Evolutionary conservation across 2,113 vertebrate species (phyloP).

Genomic region (Brienomyrus longianalis): DNA sequence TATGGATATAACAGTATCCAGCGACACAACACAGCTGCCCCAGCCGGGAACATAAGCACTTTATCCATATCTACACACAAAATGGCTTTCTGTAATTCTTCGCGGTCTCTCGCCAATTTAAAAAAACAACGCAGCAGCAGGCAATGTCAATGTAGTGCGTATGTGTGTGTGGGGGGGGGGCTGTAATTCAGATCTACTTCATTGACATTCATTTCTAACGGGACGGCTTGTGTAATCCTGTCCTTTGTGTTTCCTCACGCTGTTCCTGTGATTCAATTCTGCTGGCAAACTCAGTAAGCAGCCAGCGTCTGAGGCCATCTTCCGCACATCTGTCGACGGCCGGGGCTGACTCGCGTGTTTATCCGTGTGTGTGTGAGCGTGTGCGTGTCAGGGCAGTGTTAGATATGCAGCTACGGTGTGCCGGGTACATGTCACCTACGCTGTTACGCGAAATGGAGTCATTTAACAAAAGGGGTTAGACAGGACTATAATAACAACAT

Average conservation of each 20-base stretch:
- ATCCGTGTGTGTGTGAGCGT: not conserved
- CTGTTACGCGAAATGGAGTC: not conserved
- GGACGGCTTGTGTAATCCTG: not conserved
- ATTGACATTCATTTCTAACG: no score
- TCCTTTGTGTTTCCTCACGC: not conserved
- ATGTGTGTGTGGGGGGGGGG: not conserved
- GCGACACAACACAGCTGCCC: not conserved
- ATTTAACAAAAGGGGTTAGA: not conserved
- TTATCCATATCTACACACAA: not conserved
- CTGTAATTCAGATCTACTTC: no score
- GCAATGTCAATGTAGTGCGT: not conserved
- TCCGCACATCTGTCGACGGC: not conserved
- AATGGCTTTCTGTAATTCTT: not conserved
- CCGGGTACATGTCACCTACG: not conserved
- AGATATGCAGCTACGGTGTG: not conserved
- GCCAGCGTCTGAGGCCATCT: not conserved
- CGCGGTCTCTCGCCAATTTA: not conserved
- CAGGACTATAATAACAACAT: not conserved
- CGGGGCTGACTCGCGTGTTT: not conserved
- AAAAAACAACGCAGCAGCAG: not conserved
- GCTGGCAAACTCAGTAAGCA: not conserved
- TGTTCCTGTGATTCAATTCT: not conserved
- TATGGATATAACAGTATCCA: not conserved
- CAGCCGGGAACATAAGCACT: not conserved
- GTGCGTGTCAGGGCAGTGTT: not conserved